These are phyloP conservation scores for Flabesymbios commensalis DNA, from an alignment of 2,888 invertebrate genomes.

Conservation along the genomic window DNA sequence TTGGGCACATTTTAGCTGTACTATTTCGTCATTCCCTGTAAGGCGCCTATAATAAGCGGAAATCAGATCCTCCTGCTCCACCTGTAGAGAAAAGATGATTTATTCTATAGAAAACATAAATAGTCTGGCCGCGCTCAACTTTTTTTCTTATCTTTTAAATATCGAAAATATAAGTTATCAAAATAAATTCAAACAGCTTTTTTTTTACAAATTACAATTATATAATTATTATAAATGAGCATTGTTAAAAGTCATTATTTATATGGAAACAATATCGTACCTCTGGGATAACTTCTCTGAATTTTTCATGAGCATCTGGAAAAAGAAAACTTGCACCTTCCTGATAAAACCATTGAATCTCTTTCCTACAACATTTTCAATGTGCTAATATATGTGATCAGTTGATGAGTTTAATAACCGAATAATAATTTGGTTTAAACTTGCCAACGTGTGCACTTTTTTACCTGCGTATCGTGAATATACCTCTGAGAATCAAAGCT, in stretches of 20 bases:
- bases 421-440: too few relatives aligned
- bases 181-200: background rate
- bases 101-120: background rate
- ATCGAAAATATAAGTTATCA: background rate
- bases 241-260: background rate
- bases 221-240: background rate
- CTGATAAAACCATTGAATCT: conserved; percentile 54
- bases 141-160: too few relatives aligned
- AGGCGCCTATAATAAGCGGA: conserved; percentile 51
- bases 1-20: conserved; percentile 40
- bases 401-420: too few relatives aligned
- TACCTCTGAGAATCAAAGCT: conserved; percentile 51
- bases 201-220: background rate
- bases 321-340: conserved; percentile 49
- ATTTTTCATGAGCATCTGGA: conserved; percentile 54
- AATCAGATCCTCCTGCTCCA: conserved; percentile 47
- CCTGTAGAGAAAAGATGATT: conserved; percentile 36
- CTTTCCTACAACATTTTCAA: too few relatives aligned
- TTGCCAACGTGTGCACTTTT: background rate
- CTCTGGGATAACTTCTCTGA: conserved; percentile 48
- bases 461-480: conserved; percentile 41
- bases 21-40: conserved; percentile 44
- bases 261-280: conserved; percentile 32
- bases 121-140: too few relatives aligned
- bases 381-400: too few relatives aligned